Conservation (phyloP, 2,888 invertebrate species). For the Scaptomyza reducta region DNA sequence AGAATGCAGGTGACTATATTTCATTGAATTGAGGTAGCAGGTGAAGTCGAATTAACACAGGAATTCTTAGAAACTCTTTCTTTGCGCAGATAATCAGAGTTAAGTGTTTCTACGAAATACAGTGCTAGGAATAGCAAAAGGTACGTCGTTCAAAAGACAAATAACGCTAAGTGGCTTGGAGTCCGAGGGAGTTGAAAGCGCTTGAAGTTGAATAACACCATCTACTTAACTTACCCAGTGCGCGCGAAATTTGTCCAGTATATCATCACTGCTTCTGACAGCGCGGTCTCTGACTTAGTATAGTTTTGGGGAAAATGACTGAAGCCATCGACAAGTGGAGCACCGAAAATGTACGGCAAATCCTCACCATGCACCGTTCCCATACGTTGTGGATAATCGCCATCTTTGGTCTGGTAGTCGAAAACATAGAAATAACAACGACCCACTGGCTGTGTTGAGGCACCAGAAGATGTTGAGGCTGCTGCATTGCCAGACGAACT, state of each 20-base stretch:
- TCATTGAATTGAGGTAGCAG: conserved; percentile 28
- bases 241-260: conserved; percentile 95
- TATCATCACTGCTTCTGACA: conserved; percentile 94
- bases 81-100: conserved; percentile 53
- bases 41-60: conserved; percentile 38
- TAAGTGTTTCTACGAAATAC: conserved; percentile 56
- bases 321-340: conserved; percentile 92
- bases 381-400: conserved; percentile 95
- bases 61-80: conserved; percentile 21
- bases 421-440: conserved; percentile 96
- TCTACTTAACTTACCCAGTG: conserved; percentile 90
- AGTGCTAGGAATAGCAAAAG: conserved; percentile 27
- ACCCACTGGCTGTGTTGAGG: conserved; percentile 84
- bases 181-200: neutral
- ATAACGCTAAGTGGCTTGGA: conserved; percentile 46
- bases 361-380: conserved; percentile 97
- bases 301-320: conserved; percentile 95
- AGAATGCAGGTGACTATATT: conserved; percentile 24
- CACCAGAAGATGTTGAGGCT: conserved; percentile 75
- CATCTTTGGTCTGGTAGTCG: conserved; percentile 95
- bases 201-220: neutral
- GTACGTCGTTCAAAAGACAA: conserved; percentile 26
- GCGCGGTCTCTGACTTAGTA: conserved; percentile 92
- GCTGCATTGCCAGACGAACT: conserved; percentile 71
- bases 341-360: conserved; percentile 95